Percentiles rank a stretch among this genome's conserved stretches.
Conservation (phyloP, 2,888 invertebrate species). For the Drosophila affinis region DNA sequence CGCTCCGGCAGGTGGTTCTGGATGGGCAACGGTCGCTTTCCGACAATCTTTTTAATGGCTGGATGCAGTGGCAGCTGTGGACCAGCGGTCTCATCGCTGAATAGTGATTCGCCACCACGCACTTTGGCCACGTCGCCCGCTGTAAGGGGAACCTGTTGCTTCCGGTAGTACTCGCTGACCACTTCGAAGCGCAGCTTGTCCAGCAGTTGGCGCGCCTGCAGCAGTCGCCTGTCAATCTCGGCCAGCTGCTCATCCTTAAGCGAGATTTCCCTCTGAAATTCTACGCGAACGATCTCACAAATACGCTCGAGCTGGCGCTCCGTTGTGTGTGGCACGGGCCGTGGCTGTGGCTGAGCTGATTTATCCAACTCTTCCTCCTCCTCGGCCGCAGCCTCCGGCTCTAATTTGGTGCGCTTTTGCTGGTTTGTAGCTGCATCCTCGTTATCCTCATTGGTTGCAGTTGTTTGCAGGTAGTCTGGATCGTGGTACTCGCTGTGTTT, state of each 20-base stretch:
- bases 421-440: conserved; percentile 1
- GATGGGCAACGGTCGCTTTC: conserved; percentile 84
- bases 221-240: conserved; percentile 88
- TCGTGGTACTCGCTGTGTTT: conserved; percentile 85
- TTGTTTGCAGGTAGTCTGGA: conserved; percentile 85
- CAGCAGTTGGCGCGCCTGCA: conserved; percentile 85
- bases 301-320: conserved; percentile 68
- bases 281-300: conserved; percentile 87
- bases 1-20: conserved; percentile 79
- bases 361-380: conserved; percentile 45
- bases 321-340: not conserved
- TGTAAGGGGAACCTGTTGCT: conserved; percentile 84
- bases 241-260: conserved; percentile 89
- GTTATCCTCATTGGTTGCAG: not conserved
- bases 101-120: conserved; percentile 72
- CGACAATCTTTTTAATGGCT: conserved; percentile 89
- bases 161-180: conserved; percentile 86
- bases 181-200: conserved; percentile 86
- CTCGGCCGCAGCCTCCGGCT: conserved; percentile 3
- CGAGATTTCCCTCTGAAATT: conserved; percentile 89
- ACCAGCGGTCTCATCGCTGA: conserved; percentile 59
- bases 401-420: conserved; percentile 28
- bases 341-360: not conserved
- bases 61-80: conserved; percentile 88
- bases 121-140: conserved; percentile 78